Percentiles rank a stretch among this genome's conserved stretches.
Evolutionary conservation across 1,140 invertebrate genomes (phyloP).

Genomic region (Forficula auricularia): DNA sequence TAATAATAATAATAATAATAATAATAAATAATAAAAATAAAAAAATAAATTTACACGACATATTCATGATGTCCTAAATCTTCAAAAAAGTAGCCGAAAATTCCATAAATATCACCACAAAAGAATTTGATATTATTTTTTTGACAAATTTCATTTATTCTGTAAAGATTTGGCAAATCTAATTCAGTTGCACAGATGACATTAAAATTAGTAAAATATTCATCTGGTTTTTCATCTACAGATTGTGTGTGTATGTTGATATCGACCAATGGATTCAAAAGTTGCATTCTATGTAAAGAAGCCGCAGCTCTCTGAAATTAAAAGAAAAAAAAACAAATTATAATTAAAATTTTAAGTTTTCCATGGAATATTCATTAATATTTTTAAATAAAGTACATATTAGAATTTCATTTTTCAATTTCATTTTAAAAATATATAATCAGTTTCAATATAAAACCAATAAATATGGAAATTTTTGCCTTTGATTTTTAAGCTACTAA

Average conservation of each 20-base stretch:
- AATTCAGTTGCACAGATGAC: conserved; percentile 69
- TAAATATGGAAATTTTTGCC: too few relatives aligned
- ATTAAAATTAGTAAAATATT: conserved; percentile 64
- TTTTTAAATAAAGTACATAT: too few relatives aligned
- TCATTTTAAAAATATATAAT: too few relatives aligned
- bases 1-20: conserved; percentile 4
- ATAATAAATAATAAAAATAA: background rate
- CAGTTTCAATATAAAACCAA: too few relatives aligned
- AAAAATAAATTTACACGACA: conserved; percentile 48
- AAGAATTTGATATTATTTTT: conserved; percentile 68
- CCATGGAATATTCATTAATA: too few relatives aligned
- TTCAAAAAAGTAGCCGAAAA: conserved; percentile 78
- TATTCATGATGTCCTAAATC: conserved; percentile 77
- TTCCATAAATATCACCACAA: conserved; percentile 82
- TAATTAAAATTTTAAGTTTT: too few relatives aligned
- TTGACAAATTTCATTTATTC: conserved; percentile 64
- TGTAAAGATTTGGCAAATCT: conserved; percentile 45
- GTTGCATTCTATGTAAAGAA: conserved; percentile 54
- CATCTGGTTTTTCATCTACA: conserved; percentile 41
- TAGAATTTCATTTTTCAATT: too few relatives aligned
- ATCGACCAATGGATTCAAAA: conserved; percentile 84
- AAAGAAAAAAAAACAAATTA: too few relatives aligned
- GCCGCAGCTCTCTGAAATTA: conserved; percentile 68
- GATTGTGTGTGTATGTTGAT: conserved; percentile 49
- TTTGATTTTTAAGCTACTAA: too few relatives aligned